These are phyloP conservation scores for Pluvialis apricaria DNA, from an alignment of 2,113 vertebrate genomes.

Conservation along the genomic window DNA sequence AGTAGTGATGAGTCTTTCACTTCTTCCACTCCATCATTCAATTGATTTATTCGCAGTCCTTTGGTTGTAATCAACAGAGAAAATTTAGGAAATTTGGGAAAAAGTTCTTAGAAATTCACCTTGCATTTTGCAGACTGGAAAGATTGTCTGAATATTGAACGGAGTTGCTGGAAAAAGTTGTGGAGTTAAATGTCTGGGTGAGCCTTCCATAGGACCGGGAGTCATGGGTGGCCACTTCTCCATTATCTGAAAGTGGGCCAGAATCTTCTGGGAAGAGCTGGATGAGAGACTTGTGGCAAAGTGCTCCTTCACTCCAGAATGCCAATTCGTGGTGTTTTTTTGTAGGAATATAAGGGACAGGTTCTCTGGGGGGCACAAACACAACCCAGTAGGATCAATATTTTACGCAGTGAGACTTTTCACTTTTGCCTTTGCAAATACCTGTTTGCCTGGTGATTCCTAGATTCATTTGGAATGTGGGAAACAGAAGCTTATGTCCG, in stretches of 20 bases:
- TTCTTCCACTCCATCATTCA: not conserved
- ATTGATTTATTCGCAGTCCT: not conserved
- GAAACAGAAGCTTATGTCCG: not conserved
- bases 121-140: not conserved
- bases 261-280: not conserved
- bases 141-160: not conserved
- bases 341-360: not conserved
- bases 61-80: not conserved
- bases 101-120: not conserved
- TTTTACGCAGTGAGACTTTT: not conserved
- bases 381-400: not conserved
- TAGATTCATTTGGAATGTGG: not conserved
- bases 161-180: not conserved
- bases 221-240: not conserved
- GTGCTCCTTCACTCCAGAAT: not conserved
- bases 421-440: not conserved
- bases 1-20: not conserved
- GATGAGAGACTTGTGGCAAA: not conserved
- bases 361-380: not conserved
- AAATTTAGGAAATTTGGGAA: not conserved
- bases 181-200: not conserved
- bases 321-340: not conserved
- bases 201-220: not conserved
- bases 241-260: not conserved
- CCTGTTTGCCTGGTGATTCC: not conserved